Conservation (phyloP, 2,888 invertebrate species). For the Spodoptera picta region DNA sequence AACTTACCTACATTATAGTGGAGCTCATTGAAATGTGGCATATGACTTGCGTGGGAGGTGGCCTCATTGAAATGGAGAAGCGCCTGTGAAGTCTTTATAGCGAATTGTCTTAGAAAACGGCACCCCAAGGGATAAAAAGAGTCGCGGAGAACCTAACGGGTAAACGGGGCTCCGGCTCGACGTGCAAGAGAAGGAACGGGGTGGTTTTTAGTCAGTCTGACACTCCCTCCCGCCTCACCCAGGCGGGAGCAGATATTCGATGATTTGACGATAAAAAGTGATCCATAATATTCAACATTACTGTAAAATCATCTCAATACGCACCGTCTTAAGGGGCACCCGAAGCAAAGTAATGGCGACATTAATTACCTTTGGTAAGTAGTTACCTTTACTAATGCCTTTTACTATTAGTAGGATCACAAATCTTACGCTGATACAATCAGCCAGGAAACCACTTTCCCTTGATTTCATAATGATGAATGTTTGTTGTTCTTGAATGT, state of each 20-base stretch:
- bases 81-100: neutral
- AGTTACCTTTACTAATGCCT: slow-evolving; percentile 4
- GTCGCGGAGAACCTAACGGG: too few species aligned
- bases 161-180: too few species aligned
- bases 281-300: neutral
- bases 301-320: neutral
- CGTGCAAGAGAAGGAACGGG: too few species aligned
- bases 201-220: too few species aligned
- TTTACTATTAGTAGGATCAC: slow-evolving; percentile 13
- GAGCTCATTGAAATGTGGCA: slow-evolving; percentile 21
- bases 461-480: slow-evolving; percentile 1
- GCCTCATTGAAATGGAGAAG: slow-evolving; percentile 17
- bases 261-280: neutral
- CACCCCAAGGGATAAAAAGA: neutral
- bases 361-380: slow-evolving; percentile 23
- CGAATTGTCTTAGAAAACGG: neutral
- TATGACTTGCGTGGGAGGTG: slow-evolving; percentile 19
- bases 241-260: too few species aligned
- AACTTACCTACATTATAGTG: slow-evolving; percentile 18
- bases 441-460: neutral
- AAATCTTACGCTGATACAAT: slow-evolving; percentile 11
- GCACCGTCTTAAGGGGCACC: slow-evolving; percentile 1
- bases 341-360: slow-evolving; percentile 2
- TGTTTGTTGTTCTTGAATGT: too few species aligned
- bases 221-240: too few species aligned